These are phyloP conservation scores for Esox lucius DNA, from an alignment of 2,797 vertebrate genomes.

Conservation along the genomic window DNA sequence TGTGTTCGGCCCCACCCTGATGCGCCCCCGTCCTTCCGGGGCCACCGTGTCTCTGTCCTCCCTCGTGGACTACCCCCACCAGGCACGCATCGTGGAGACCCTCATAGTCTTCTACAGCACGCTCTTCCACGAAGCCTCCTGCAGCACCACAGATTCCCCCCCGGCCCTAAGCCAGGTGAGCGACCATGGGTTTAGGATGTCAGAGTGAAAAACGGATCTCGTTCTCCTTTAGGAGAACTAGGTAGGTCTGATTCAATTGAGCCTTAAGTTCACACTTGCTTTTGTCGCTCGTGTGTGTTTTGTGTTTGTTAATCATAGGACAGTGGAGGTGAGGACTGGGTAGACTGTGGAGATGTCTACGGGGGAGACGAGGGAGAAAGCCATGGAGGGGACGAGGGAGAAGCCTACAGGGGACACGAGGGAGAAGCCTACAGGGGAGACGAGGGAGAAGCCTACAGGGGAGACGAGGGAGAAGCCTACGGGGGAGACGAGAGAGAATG, in stretches of 20 bases:
- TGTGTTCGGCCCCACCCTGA: conserved; percentile 92
- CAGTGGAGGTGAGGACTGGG: background rate
- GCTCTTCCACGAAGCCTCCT: conserved; percentile 74
- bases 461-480: too few species aligned
- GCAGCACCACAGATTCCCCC: conserved; percentile 28
- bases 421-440: too few species aligned
- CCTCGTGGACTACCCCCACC: conserved; percentile 95
- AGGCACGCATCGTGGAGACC: conserved; percentile 90
- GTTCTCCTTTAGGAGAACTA: background rate
- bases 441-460: too few species aligned
- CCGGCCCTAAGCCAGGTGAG: conserved; percentile 32
- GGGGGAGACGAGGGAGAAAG: background rate
- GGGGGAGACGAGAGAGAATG: too few species aligned
- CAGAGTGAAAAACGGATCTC: background rate
- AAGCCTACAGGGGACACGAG: too few species aligned
- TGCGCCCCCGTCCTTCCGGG: conserved; percentile 90
- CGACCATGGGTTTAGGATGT: background rate
- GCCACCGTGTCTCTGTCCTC: conserved; percentile 95
- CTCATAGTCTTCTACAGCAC: conserved; percentile 86
- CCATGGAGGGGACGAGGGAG: too few species aligned
- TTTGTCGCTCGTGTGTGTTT: background rate
- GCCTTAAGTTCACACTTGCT: background rate
- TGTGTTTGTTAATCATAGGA: background rate
- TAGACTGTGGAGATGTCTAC: background rate
- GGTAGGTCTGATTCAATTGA: background rate